Conservation (phyloP, 2,888 invertebrate genomes). For the Acrocyrtus sp. region DNA sequence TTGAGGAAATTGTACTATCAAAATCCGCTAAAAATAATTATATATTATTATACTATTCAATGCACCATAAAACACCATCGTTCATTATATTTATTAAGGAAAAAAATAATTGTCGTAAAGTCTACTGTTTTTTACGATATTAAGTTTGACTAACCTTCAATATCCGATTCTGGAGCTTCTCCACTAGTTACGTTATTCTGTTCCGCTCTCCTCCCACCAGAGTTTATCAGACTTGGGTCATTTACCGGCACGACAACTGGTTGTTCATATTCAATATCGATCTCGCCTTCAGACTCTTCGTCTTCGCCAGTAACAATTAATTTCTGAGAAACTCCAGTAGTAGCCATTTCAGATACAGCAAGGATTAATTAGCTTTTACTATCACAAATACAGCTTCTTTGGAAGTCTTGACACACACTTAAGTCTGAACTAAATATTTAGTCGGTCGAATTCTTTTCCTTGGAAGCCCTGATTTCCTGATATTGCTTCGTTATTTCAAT, state of each 20-base stretch:
- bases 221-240: slow-evolving; percentile 34
- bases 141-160: slow-evolving; percentile 39
- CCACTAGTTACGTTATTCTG: slow-evolving; percentile 34
- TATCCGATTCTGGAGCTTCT: slow-evolving; percentile 57
- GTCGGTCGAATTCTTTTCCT: too few species aligned
- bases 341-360: too few species aligned
- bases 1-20: slow-evolving; percentile 39
- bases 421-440: too few species aligned
- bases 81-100: too few species aligned
- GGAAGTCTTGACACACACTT: too few species aligned
- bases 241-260: slow-evolving; percentile 25
- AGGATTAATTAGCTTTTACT: too few species aligned
- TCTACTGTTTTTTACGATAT: too few species aligned
- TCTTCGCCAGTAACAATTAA: slow-evolving; percentile 54
- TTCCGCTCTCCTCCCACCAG: slow-evolving; percentile 8
- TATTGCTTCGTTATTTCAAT: slow-evolving; percentile 45
- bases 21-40: slow-evolving; percentile 32
- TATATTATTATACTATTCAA: too few species aligned
- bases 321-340: slow-evolving; percentile 13
- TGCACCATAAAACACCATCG: too few species aligned
- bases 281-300: slow-evolving; percentile 54
- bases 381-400: too few species aligned
- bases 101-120: too few species aligned
- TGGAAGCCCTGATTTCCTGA: slow-evolving; percentile 23
- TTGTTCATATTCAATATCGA: slow-evolving; percentile 32